Evolutionary conservation across 2,888 invertebrate species (phyloP), one percentile per base, ranked within the genome.

Genomic region (Nephrocerus scutellatus): DNA sequence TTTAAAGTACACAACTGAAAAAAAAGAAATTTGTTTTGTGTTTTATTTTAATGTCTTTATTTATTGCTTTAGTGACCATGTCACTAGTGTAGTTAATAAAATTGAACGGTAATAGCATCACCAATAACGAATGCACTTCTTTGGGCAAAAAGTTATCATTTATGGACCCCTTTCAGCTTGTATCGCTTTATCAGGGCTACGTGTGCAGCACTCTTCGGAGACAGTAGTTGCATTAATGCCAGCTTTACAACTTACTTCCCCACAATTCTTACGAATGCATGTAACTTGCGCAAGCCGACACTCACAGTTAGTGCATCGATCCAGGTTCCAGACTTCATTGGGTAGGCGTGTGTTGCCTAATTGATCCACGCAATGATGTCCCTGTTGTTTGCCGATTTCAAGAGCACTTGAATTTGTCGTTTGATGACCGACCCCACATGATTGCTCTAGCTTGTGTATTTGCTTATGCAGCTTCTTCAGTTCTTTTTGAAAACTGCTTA

Each of bases 401-500:
- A 46, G 25, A 7, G 40, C 48, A 22, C 22, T 26, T 19, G 10
- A 15, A 20, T 18, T 19, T 9, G 10, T 9, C 12, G 13, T n/a
- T 6, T 5, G 6, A 10, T n/a, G n/a, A 33, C 23, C 14, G 5
- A 33, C 12, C 3, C 49, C 36, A 36, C 66, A 68, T 6, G 58
- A 52, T 31, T 70, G 60, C 43, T 70, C 68, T 24, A 73, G 51
- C 32, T 65, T 68, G 29, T 66, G 63, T 5, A 73, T 47, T 58
- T 72, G 72, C 52, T 70, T 66, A 51, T 71, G 66, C 47, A 77
- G 57, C 41, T 72, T 70, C 48, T 70, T 70, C 13, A 78, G 59
- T 29, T 72, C 71, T 48, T 70, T 70, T 41, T 74, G 71, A 54
- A 77, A 69, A 39, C 66, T 64, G 31, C 68, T 66, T 28, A 78